Conservation (phyloP, 2,113 vertebrate genomes). For the Oriolus oriolus region DNA sequence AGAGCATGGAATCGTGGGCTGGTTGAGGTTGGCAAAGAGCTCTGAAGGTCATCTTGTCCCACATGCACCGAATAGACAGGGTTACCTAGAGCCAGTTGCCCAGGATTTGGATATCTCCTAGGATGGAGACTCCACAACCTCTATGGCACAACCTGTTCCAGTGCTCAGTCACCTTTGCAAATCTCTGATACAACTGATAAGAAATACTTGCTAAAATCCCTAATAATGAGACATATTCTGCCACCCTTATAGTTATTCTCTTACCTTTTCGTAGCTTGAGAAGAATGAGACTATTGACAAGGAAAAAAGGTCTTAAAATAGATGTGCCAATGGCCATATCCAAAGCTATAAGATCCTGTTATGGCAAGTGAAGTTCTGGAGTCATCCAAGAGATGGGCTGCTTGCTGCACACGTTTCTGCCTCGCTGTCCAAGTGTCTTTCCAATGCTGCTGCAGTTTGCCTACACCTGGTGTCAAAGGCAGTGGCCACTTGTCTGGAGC, state of each 20-base stretch:
- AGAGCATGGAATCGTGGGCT: background rate
- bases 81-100: background rate
- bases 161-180: background rate
- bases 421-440: background rate
- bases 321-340: background rate
- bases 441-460: background rate
- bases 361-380: background rate
- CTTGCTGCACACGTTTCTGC: background rate
- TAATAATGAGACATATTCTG: background rate
- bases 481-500: background rate
- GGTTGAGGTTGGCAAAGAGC: background rate
- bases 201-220: background rate
- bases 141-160: background rate
- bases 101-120: background rate
- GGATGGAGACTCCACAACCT: background rate
- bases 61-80: background rate
- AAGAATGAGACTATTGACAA: background rate
- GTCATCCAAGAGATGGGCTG: background rate
- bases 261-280: background rate
- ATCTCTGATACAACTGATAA: background rate
- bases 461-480: background rate
- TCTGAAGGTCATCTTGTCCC: background rate
- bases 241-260: background rate
- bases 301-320: background rate
- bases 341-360: background rate